These are phyloP conservation scores for Phengaris alcon DNA, from an alignment of 2,888 invertebrate species.

Conservation along the genomic window DNA sequence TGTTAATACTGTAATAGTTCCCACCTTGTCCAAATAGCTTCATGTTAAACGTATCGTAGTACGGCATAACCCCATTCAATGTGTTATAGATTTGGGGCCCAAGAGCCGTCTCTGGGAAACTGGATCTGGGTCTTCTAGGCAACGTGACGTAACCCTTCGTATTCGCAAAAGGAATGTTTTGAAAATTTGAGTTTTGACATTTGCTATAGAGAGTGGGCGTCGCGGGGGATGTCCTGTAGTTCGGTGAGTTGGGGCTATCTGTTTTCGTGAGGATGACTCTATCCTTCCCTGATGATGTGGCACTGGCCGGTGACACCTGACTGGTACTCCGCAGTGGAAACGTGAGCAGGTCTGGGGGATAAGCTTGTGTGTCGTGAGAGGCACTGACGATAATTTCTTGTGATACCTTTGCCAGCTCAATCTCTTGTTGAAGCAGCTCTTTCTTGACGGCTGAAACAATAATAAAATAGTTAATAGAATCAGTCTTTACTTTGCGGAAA, in stretches of 20 bases:
- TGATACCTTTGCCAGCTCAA: conserved; percentile 75
- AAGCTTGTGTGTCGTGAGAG: conserved; percentile 78
- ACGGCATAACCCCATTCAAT: conserved; percentile 73
- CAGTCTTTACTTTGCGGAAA: too few species aligned
- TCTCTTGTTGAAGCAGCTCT: conserved; percentile 81
- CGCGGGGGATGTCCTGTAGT: conserved; percentile 55
- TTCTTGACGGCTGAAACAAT: conserved; percentile 73
- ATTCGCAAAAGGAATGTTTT: conserved; percentile 78
- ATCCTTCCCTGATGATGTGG: conserved; percentile 44
- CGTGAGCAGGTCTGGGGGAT: conserved; percentile 90
- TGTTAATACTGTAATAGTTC: conserved; percentile 87
- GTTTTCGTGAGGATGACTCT: conserved; percentile 41
- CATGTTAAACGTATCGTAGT: conserved; percentile 89
- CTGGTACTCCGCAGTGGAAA: conserved; percentile 81
- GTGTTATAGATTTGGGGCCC: conserved; percentile 65
- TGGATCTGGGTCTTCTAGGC: conserved; percentile 87
- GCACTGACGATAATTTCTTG: conserved; percentile 72
- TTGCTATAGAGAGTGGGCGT: conserved; percentile 57
- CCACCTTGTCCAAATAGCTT: conserved; percentile 92
- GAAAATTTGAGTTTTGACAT: conserved; percentile 82
- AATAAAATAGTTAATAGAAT: not conserved
- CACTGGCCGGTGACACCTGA: conserved; percentile 75
- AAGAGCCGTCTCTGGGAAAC: conserved; percentile 77
- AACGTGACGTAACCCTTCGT: conserved; percentile 92
- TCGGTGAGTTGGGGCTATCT: conserved; percentile 67